Evolutionary conservation across 2,797 vertebrate species (phyloP).

Genomic region (Sus cebifrons): DNA sequence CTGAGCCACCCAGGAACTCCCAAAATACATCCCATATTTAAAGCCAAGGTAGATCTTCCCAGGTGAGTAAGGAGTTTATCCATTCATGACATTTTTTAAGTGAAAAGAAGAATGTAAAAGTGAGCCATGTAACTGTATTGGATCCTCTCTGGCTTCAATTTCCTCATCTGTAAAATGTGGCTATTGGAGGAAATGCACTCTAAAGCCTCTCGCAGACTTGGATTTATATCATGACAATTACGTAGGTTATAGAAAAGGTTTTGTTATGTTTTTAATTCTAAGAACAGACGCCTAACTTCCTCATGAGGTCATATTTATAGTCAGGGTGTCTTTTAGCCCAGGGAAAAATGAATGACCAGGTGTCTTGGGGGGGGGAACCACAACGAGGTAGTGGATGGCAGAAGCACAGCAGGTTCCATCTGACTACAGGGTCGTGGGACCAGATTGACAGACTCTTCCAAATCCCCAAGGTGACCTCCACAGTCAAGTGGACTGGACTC

Average conservation of each 20-base stretch:
- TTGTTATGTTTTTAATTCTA: neutral
- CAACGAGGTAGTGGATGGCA: neutral
- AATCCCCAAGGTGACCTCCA: neutral
- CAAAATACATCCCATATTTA: neutral
- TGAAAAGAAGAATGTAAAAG: neutral
- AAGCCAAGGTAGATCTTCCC: neutral
- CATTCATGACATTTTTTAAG: neutral
- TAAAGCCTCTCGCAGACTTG: neutral
- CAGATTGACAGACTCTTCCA: neutral
- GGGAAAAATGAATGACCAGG: neutral
- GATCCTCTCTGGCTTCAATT: neutral
- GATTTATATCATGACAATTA: neutral
- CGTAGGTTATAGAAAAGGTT: neutral
- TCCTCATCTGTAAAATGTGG: neutral
- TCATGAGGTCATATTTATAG: neutral
- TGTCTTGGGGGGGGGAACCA: neutral
- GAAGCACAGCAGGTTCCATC: neutral
- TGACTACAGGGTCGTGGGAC: neutral
- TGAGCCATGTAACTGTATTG: neutral
- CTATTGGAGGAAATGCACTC: neutral
- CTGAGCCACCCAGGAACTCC: too few species aligned
- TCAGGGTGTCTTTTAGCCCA: neutral
- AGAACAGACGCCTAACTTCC: neutral
- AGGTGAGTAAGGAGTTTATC: neutral
- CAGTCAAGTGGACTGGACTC: neutral